These are phyloP conservation scores for Onychomys arenicola DNA, from an alignment of 2,797 vertebrate genomes.

Conservation along the genomic window DNA sequence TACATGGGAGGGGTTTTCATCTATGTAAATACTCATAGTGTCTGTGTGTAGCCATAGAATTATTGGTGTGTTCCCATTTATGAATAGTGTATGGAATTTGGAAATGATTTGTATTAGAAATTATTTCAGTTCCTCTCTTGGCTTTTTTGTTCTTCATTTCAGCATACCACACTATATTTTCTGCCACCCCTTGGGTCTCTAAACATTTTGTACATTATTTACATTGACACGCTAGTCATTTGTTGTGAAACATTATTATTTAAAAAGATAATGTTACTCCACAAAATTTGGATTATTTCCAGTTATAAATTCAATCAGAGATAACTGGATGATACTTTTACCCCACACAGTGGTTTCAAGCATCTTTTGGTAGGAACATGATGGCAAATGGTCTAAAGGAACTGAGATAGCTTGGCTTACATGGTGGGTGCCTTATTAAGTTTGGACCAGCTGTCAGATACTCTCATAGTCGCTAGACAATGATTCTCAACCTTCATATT, in stretches of 20 bases:
- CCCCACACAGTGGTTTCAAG: background rate
- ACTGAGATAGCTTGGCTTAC: background rate
- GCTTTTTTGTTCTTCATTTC: slow-evolving; percentile 1
- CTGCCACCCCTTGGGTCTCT: background rate
- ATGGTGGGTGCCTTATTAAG: background rate
- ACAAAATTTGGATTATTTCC: background rate
- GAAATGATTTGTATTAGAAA: background rate
- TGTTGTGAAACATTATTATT: background rate
- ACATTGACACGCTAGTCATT: background rate
- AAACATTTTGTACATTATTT: slow-evolving; percentile 17
- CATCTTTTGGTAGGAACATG: background rate
- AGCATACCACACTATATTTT: background rate
- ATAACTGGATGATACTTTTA: background rate
- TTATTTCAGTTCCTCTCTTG: background rate
- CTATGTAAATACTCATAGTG: background rate
- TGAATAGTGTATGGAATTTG: background rate
- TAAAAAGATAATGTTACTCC: background rate
- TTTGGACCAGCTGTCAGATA: background rate
- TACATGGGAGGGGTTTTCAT: background rate
- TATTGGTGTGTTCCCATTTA: background rate
- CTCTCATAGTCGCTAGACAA: background rate
- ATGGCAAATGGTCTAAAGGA: background rate
- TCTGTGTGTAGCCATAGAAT: background rate
- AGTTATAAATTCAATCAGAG: background rate
- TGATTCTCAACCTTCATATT: background rate